Evolutionary conservation across 2,888 invertebrate species (phyloP).

Genomic region (Tetranychus truncatus): DNA sequence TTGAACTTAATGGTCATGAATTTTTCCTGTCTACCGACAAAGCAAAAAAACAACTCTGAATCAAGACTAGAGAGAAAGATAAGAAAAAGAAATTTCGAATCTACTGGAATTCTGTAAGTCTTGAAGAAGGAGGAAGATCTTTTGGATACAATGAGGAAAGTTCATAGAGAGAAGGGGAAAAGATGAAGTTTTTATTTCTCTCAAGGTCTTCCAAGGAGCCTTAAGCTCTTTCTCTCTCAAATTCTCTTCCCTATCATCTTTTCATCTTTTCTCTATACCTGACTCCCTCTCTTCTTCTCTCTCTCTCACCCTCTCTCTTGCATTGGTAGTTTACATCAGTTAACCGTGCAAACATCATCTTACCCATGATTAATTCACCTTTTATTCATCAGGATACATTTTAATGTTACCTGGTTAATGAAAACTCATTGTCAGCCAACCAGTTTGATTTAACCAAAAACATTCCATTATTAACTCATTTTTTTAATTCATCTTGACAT

Average conservation of each 20-base stretch:
- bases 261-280: not conserved
- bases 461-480: not conserved
- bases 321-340: not conserved
- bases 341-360: not conserved
- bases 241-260: not conserved
- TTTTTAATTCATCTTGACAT: not conserved
- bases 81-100: not conserved
- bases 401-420: not conserved
- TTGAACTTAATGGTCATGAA: too few species aligned
- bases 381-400: not conserved
- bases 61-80: not conserved
- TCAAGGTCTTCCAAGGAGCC: constrained; percentile 2
- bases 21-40: too few species aligned
- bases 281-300: not conserved
- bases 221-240: not conserved
- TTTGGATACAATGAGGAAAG: not conserved
- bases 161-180: not conserved
- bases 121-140: not conserved
- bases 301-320: not conserved
- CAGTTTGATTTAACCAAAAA: too few species aligned
- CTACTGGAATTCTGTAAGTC: not conserved
- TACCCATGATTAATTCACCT: not conserved
- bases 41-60: too few species aligned
- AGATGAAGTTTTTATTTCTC: not conserved
- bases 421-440: not conserved